Evolutionary conservation across 2,888 invertebrate genomes (phyloP), one percentile per base, ranked within the genome.

Genomic region (Pycnomerus fuliginosus): DNA sequence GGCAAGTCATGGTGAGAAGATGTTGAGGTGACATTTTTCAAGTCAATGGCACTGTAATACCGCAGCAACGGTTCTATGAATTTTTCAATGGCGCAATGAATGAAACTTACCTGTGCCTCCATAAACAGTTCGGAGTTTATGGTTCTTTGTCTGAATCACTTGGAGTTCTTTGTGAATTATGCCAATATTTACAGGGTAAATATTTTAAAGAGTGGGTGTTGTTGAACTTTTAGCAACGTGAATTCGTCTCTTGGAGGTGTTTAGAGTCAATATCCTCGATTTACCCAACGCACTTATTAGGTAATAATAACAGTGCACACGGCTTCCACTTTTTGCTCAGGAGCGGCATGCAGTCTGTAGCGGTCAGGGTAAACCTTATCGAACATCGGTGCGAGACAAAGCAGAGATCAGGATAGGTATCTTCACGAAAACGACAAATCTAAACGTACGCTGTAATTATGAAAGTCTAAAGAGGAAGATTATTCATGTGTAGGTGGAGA

Each of bases 281-380:
- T 60, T 62, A 62, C 60, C 58, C 44, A 58, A 58, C 58, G 55
- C 52, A 59, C 64, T 55, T 64, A 64, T 64, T 64, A 63, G 64
- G 64, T 60, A 63, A 62, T 61, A 54, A n/a, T n/a, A n/a, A n/a
- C n/a, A n/a, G n/a, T n/a, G n/a, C 44, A 41, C 40, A 29, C 50
- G 48, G 56, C 57, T 57, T 61, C 62, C 52, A 62, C 55, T 64
- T 64, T 64, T 64, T 64, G 55, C 44, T 10, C 34, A 44, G 53
- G 47, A 56, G 58, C 59, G 59, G 60, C 62, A 59, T 52, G 58
- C 60, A 50, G 65, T 61, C 62, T 63, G 60, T 62, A 56, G 60
- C 60, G 60, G 55, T 58, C 55, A 54, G 53, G 39, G n/a, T n/a
- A n/a, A n/a, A n/a, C n/a, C n/a, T n/a, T n/a, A n/a, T n/a, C n/a